Evolutionary conservation across 2,888 invertebrate genomes (phyloP), one percentile per base, ranked within the genome.

Genomic region (Orthosia incerta): DNA sequence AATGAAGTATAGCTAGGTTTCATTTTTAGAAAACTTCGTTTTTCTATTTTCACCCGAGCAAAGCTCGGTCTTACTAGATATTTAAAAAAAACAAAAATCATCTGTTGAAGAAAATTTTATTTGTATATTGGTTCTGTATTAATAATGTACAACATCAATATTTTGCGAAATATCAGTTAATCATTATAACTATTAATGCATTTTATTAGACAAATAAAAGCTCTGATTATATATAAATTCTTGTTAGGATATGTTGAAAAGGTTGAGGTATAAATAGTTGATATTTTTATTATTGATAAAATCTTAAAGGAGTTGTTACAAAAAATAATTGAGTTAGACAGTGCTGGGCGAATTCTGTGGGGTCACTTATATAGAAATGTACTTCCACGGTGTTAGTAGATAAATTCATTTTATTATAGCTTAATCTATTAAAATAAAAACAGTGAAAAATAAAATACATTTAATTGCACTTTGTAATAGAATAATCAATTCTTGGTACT

Each of bases 121-220:
- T 89, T 89, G 84, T 89, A 89, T 89, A 91, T 91, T 92, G 91
- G 91, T 91, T 86, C 91, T 90, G 88, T 87, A 92, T 79, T 85
- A 89, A 71, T 76, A 84, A 74, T 84, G 55, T 84, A 86, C 91
- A 88, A 90, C 89, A 90, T 89, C 88, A 82, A 90, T 86, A 88
- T 79, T 68, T 85, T 71, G 80, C 60, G 78, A 87, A 82, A 80
- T 87, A 86, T 83, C 80, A 72, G 71, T 77, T 80, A 73, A 77
- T 75, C 11, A 72, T 79, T 79, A 76, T 74, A 67, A 60, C 70
- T 86, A 83, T 79, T 76, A 57, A 86, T 83, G 83, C 81, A 79
- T 79, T 82, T 75, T 76, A 77, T 57, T 81, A 83, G 82, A 85
- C 83, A 87, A 88, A 83, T 86, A 84, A 86, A 86, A 87, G 88